phyloP scores from a whole-genome alignment of 2,113 vertebrate genomes.

The Tachysurus vachellii region DNA sequence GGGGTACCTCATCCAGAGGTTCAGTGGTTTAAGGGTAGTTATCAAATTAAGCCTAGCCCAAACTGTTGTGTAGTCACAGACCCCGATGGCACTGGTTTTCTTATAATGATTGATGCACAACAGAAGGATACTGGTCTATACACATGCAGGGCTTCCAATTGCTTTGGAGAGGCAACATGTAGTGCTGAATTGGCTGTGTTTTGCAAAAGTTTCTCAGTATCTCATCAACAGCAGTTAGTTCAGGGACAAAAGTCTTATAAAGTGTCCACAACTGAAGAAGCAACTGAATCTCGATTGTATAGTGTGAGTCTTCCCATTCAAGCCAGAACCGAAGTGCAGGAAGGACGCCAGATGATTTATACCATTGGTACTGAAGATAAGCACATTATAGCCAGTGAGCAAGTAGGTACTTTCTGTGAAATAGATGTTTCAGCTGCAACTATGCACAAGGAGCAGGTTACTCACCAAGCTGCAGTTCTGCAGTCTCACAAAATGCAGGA shows the following conservation, averaged over 20 bases:
- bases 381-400: conserved; percentile 73
- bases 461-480: conserved; percentile 74
- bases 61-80: conserved; percentile 69
- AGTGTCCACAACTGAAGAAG: conserved; percentile 70
- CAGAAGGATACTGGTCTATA: conserved; percentile 81
- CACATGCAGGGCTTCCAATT: conserved; percentile 76
- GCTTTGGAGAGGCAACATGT: conserved; percentile 75
- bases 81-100: conserved; percentile 79
- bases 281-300: conserved; percentile 76
- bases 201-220: conserved; percentile 60
- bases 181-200: conserved; percentile 80
- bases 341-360: conserved; percentile 74
- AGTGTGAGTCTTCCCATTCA: conserved; percentile 75
- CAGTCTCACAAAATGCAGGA: conserved; percentile 73
- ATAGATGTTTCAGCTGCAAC: conserved; percentile 71
- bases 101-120: conserved; percentile 71
- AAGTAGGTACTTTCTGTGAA: conserved; percentile 67
- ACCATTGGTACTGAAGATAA: conserved; percentile 77
- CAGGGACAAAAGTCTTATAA: conserved; percentile 73
- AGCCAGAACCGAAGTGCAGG: conserved; percentile 57
- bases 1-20: conserved; percentile 78
- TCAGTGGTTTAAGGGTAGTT: conserved; percentile 79
- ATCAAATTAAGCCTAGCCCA: conserved; percentile 70
- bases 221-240: conserved; percentile 58
- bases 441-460: conserved; percentile 69